Conservation (phyloP, 2,797 vertebrate genomes). For the Myiotriccus ornatus region DNA sequence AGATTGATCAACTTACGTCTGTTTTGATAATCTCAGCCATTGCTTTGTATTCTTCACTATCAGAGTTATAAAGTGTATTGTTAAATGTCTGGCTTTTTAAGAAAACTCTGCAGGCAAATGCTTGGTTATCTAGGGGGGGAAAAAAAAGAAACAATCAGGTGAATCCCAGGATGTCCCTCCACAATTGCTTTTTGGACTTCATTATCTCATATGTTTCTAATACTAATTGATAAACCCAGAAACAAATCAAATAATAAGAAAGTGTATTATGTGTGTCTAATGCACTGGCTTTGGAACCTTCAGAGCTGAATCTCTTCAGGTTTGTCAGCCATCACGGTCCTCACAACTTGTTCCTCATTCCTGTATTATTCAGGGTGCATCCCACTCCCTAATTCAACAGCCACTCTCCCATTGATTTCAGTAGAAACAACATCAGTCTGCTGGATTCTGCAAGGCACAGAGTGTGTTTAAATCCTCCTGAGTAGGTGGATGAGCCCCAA, state of each 20-base stretch:
- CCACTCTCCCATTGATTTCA: background rate
- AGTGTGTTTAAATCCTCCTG: background rate
- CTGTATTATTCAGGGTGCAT: background rate
- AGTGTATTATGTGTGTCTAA: background rate
- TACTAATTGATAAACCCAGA: background rate
- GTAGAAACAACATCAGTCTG: background rate
- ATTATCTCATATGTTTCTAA: background rate
- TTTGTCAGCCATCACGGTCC: background rate
- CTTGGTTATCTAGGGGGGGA: slow-evolving; percentile 41
- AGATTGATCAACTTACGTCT: slow-evolving; percentile 42
- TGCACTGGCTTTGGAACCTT: background rate
- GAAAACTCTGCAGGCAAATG: background rate
- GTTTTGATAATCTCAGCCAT: background rate
- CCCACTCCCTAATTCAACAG: background rate
- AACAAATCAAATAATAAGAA: background rate
- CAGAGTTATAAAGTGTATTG: slow-evolving; percentile 10
- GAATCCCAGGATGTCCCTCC: background rate
- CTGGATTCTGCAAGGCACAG: background rate
- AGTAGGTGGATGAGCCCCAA: background rate
- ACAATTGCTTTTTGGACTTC: background rate
- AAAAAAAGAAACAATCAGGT: background rate
- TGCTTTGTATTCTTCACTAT: background rate
- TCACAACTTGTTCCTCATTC: background rate
- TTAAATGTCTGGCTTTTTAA: background rate
- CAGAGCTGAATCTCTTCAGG: background rate